Evolutionary conservation across 2,113 vertebrate genomes (phyloP), one percentile per base, ranked within the genome.

Genomic region (Spermophilus dauricus): DNA sequence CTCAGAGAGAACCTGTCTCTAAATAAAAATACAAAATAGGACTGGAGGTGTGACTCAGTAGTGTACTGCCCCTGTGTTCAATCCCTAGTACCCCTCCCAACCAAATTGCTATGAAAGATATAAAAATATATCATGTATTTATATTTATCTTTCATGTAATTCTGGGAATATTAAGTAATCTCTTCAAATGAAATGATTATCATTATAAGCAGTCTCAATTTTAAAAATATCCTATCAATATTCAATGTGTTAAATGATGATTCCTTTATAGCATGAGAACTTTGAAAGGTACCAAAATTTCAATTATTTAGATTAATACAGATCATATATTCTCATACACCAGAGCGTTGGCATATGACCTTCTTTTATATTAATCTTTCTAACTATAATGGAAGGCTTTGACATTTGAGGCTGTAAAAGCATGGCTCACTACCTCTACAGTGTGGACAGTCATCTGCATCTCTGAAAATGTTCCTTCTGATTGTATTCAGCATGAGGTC

Each of bases 311-410:
- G 88, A 96, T 95, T 97, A 97, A 96, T 97, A 88, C 4, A 86
- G 86, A 69, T 87, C 91, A 96, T 96, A 95, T 91, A 94, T 91
- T 92, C 73, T 97, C 94, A 97, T 95, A 97, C 93, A 78, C 30
- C 48, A 6, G 65, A 96, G 95, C 67, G 86, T 82, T 96, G 91
- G 70, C 97, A 97, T 93, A 58, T 97, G 97, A 97, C 97, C 95
- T 98, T 97, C 85, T 97, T 97, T 90, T 92, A 28, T 96, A 98
- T 98, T 97, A 97, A 97, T 96, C 96, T 97, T 95, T 32, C 78
- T 97, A 97, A 97, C 80, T 80, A 72, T 96, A 96, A 94, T 96
- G 76, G 92, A 98, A 97, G 39, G 34, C 81, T 96, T 96, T 97
- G 96, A 97, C 97, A 97, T 97, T 98, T 97, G 45, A 87, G 42